Percentiles rank a stretch among this genome's conserved stretches.
These are phyloP conservation scores for Hippocampus barbouri DNA, from an alignment of 2,113 vertebrate species.

Conservation along the genomic window DNA sequence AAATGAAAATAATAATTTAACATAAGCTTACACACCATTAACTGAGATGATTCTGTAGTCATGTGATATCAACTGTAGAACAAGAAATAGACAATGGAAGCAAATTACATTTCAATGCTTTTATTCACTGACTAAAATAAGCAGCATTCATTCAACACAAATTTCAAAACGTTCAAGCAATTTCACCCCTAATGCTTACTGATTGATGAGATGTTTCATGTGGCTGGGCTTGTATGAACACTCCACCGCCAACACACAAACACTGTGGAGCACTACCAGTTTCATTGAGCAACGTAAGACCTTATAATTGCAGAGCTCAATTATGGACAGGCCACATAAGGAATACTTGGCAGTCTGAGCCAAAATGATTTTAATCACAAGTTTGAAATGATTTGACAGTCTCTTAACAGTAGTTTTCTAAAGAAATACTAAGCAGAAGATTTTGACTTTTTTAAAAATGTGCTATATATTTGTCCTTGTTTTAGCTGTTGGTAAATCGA, in stretches of 20 bases:
- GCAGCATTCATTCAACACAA: constrained; percentile 98
- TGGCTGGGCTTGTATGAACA: constrained; percentile 27
- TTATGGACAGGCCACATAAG: constrained; percentile 1
- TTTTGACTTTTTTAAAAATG: neutral
- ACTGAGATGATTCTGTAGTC: neutral
- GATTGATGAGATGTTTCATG: constrained; percentile 71
- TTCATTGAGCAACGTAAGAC: constrained; percentile 84
- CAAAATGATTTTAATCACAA: constrained; percentile 24
- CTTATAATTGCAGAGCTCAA: constrained; percentile 70
- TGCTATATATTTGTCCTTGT: neutral
- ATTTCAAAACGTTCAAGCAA: constrained; percentile 91
- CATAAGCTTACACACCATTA: too few relatives aligned
- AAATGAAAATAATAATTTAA: too few relatives aligned
- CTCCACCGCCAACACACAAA: constrained; percentile 62
- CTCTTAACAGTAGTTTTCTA: neutral
- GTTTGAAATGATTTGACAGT: neutral
- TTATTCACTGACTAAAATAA: constrained; percentile 99
- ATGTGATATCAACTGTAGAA: neutral
- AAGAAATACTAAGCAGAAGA: neutral
- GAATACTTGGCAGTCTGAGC: constrained; percentile 36
- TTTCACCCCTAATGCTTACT: constrained; percentile 73
- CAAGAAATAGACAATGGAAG: neutral
- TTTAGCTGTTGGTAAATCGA: neutral
- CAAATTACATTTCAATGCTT: constrained; percentile 77
- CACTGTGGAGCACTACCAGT: constrained; percentile 78